These are phyloP conservation scores for Drosophila maculinotata DNA, from an alignment of 2,888 invertebrate species.

Conservation along the genomic window DNA sequence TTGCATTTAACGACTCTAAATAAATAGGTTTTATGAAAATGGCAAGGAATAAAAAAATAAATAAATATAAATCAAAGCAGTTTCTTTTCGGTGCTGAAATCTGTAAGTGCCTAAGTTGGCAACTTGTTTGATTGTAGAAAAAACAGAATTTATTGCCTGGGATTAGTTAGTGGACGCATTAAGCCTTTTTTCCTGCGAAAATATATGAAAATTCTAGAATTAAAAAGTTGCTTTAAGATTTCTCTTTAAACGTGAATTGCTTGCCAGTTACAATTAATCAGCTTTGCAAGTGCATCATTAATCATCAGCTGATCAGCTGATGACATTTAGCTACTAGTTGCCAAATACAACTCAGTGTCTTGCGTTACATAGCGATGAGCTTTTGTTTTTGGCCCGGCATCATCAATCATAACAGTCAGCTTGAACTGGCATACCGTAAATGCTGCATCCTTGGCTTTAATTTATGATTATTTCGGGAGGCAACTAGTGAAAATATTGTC, in stretches of 20 bases:
- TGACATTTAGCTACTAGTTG: slow-evolving; percentile 28
- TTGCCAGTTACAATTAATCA: slow-evolving; percentile 56
- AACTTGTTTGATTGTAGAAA: slow-evolving; percentile 39
- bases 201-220: not conserved
- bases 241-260: slow-evolving; percentile 19
- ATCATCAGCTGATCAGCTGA: slow-evolving; percentile 61
- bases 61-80: slow-evolving; percentile 53
- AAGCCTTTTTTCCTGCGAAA: slow-evolving; percentile 10
- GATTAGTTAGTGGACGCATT: slow-evolving; percentile 33
- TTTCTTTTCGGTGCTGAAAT: slow-evolving; percentile 22
- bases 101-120: slow-evolving; percentile 24
- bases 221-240: not conserved
- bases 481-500: slow-evolving; percentile 26
- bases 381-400: slow-evolving; percentile 32
- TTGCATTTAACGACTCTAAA: slow-evolving; percentile 23
- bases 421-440: slow-evolving; percentile 17
- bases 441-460: slow-evolving; percentile 31
- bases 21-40: slow-evolving; percentile 38
- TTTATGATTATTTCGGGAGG: slow-evolving; percentile 62
- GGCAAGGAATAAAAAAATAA: slow-evolving; percentile 15
- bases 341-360: slow-evolving; percentile 17
- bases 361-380: slow-evolving; percentile 42
- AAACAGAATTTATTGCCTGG: slow-evolving; percentile 24
- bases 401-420: slow-evolving; percentile 66
- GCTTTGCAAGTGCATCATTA: slow-evolving; percentile 50